These are phyloP conservation scores for Myrmecophaga tridactyla DNA, from an alignment of 2,113 vertebrate species.

Conservation along the genomic window DNA sequence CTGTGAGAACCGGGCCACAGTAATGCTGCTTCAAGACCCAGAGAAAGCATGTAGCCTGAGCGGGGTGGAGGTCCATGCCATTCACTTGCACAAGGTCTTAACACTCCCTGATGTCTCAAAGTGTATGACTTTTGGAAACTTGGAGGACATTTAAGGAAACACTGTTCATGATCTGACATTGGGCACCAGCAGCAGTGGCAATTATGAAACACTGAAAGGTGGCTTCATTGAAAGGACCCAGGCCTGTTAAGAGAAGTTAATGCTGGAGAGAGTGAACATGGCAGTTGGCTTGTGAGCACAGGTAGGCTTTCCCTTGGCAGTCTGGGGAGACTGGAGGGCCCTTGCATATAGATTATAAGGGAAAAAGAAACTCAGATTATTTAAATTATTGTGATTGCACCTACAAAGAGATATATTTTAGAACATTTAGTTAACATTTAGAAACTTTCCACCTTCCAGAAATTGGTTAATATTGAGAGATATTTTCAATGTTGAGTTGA, in stretches of 20 bases:
- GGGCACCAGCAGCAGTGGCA: neutral
- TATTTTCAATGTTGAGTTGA: neutral
- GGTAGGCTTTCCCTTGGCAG: neutral
- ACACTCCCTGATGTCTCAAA: neutral
- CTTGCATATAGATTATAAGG: neutral
- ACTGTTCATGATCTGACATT: neutral
- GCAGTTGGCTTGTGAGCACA: neutral
- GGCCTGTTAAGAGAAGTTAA: neutral
- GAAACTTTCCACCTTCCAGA: neutral
- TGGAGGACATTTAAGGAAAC: neutral
- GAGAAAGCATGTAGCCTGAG: neutral
- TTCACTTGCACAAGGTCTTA: neutral
- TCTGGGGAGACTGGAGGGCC: neutral
- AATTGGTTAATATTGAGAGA: neutral
- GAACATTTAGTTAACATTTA: neutral
- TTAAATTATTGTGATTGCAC: neutral
- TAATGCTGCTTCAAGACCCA: neutral
- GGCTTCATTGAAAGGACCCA: accelerated
- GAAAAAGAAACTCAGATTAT: neutral
- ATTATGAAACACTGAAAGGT: neutral
- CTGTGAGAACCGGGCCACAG: neutral
- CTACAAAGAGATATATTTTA: neutral
- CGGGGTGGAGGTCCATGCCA: neutral
- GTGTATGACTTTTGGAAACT: neutral
- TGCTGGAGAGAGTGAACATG: neutral